Evolutionary conservation across 2,888 invertebrate species (phyloP).

Genomic region (Cryptocheilus praepositus): DNA sequence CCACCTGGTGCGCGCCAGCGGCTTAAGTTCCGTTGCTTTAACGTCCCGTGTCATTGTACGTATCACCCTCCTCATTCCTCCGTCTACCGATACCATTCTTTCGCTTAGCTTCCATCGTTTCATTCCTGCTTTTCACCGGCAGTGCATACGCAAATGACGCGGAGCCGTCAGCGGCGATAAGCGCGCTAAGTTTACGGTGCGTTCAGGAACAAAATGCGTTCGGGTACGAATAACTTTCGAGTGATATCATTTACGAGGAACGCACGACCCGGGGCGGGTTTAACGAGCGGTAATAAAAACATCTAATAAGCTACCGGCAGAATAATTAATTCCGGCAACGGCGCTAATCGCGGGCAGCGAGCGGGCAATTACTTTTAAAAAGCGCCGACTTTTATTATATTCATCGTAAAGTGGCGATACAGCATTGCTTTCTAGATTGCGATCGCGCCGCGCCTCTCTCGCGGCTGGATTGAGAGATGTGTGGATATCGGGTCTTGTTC

Average conservation of each 20-base stretch:
- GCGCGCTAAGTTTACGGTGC: constrained; percentile 42
- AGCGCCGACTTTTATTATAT: constrained; percentile 26
- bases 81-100: too few relatives aligned
- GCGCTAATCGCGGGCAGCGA: constrained; percentile 28
- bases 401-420: constrained; percentile 32
- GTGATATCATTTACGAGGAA: constrained; percentile 42
- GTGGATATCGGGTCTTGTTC: too few relatives aligned
- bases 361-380: constrained; percentile 31
- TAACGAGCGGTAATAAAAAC: constrained; percentile 46
- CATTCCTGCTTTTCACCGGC: too few relatives aligned
- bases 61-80: neutral
- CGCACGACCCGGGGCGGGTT: constrained; percentile 23
- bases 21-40: too few relatives aligned
- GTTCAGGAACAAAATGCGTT: constrained; percentile 34
- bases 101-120: too few relatives aligned
- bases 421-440: constrained; percentile 6
- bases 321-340: constrained; percentile 44
- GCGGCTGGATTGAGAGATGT: neutral
- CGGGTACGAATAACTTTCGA: constrained; percentile 37
- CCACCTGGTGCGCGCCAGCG: constrained; percentile 3
- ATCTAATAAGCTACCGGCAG: constrained; percentile 40
- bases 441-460: neutral
- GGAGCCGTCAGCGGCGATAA: constrained; percentile 44
- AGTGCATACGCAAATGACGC: constrained; percentile 20
- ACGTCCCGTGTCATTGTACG: neutral